Percentiles rank a stretch among this genome's conserved stretches.
Conservation (phyloP, 2,888 invertebrate genomes). For the Agriopis leucophaearia region DNA sequence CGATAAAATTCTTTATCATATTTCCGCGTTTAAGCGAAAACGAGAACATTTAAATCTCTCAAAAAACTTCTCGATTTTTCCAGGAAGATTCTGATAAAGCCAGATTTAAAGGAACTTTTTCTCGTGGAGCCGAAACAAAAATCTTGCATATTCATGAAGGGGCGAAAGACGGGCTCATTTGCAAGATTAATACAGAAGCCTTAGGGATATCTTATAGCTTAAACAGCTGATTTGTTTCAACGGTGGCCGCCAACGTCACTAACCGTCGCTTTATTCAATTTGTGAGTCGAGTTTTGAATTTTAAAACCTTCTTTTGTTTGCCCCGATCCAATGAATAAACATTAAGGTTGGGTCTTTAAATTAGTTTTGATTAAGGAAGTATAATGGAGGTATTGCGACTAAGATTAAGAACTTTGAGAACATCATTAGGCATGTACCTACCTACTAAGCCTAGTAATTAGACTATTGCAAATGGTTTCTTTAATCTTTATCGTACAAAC, state of each 20-base stretch:
- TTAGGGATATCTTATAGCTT: constrained; percentile 52
- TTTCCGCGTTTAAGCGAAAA: too few species aligned
- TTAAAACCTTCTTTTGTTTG: constrained; percentile 49
- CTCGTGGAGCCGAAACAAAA: constrained; percentile 45
- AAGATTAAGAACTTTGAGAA: constrained; percentile 9
- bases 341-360: constrained; percentile 45
- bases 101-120: constrained; percentile 46
- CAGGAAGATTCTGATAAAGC: constrained; percentile 45
- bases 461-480: background rate
- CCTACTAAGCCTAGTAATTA: constrained; percentile 1
- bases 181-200: constrained; percentile 63
- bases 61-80: constrained; percentile 37
- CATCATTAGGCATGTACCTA: constrained; percentile 6
- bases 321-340: constrained; percentile 48
- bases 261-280: constrained; percentile 52
- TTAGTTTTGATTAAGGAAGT: constrained; percentile 42
- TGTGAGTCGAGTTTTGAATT: constrained; percentile 52
- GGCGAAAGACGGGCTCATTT: constrained; percentile 58
- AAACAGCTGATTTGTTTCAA: constrained; percentile 54
- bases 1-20: constrained; percentile 28
- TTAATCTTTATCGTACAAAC: too few species aligned
- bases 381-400: constrained; percentile 14
- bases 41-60: constrained; percentile 16
- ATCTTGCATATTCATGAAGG: constrained; percentile 65
- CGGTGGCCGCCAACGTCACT: constrained; percentile 29